Conservation (phyloP, 2,888 invertebrate species). For the Philereme transversata region DNA sequence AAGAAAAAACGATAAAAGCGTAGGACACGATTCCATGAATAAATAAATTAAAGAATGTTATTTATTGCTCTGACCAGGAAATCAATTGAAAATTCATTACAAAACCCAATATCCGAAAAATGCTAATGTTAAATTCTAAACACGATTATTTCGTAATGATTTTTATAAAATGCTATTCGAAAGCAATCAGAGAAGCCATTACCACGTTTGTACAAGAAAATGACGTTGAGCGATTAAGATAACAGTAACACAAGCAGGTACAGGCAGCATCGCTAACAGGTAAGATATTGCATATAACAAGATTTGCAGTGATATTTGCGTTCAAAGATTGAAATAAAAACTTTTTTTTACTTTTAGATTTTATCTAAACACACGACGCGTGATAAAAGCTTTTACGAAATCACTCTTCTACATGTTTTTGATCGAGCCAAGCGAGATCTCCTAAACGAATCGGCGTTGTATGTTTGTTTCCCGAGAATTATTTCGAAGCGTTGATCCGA, state of each 20-base stretch:
- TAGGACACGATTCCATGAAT: slow-evolving; percentile 23
- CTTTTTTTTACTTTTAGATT: too few species aligned
- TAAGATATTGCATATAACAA: too few species aligned
- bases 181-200: slow-evolving; percentile 50
- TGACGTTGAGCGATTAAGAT: slow-evolving; percentile 53
- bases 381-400: too few species aligned
- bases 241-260: slow-evolving; percentile 52
- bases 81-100: slow-evolving; percentile 28
- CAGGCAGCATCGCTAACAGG: too few species aligned
- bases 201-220: slow-evolving; percentile 56
- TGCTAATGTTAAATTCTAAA: slow-evolving; percentile 15
- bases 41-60: slow-evolving; percentile 19
- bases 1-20: not conserved
- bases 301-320: too few species aligned
- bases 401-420: too few species aligned
- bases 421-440: too few species aligned
- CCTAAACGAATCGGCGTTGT: too few species aligned
- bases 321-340: too few species aligned
- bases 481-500: too few species aligned
- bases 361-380: too few species aligned
- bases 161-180: slow-evolving; percentile 30
- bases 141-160: slow-evolving; percentile 24
- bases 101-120: slow-evolving; percentile 22
- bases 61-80: slow-evolving; percentile 21
- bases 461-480: too few species aligned